Conservation (phyloP, 2,797 vertebrate genomes). For the Leptodactylus fallax region DNA sequence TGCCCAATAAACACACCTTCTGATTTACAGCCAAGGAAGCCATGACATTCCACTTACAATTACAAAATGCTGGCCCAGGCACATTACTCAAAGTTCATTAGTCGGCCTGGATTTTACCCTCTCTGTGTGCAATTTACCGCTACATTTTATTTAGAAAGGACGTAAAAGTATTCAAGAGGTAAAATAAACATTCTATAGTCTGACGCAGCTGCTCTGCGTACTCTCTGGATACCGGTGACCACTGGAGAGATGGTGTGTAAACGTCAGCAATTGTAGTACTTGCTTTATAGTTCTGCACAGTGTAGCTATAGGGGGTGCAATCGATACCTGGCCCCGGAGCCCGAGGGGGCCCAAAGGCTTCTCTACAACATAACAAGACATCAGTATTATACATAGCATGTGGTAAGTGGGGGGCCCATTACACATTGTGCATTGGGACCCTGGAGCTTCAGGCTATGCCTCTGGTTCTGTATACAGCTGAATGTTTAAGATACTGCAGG, state of each 20-base stretch:
- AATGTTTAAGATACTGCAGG: background rate
- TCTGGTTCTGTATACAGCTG: background rate
- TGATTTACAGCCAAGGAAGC: slow-evolving; percentile 58
- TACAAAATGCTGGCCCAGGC: slow-evolving; percentile 33
- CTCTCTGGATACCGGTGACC: background rate
- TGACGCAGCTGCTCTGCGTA: background rate
- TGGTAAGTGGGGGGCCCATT: too few species aligned
- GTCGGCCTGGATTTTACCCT: slow-evolving; percentile 3
- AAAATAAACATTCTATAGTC: background rate
- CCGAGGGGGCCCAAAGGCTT: too few species aligned
- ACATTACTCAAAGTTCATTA: slow-evolving; percentile 56
- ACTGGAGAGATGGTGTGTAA: background rate
- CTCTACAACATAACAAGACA: too few species aligned
- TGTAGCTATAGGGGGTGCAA: too few species aligned
- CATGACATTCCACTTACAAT: slow-evolving; percentile 43
- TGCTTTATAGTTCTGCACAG: background rate
- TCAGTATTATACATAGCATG: too few species aligned
- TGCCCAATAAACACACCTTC: slow-evolving; percentile 46
- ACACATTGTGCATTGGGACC: too few species aligned
- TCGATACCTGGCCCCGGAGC: too few species aligned
- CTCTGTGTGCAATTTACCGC: background rate
- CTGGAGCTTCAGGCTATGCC: too few species aligned
- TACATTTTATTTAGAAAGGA: background rate
- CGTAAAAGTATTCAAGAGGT: background rate
- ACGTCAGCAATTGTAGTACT: background rate